Conservation (phyloP, 2,888 invertebrate species). For the Uloborus plumipes region DNA sequence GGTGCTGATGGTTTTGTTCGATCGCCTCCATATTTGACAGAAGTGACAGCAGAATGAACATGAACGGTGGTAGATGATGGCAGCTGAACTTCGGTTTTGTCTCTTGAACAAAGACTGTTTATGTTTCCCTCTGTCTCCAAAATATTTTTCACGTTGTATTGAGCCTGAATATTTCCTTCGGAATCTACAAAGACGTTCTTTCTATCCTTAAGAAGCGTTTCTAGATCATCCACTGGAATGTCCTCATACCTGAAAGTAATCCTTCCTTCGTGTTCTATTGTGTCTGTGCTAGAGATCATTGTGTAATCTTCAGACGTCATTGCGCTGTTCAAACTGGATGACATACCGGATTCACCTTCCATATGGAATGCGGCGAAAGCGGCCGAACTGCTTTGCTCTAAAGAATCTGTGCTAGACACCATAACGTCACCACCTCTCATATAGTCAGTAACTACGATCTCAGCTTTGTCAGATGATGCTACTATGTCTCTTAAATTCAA, state of each 20-base stretch:
- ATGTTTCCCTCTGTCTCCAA: conserved; percentile 44
- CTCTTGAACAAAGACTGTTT: conserved; percentile 37
- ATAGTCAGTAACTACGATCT: conserved; percentile 38
- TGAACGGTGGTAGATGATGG: conserved; percentile 26
- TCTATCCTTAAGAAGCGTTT: conserved; percentile 43
- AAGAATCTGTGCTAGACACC: conserved; percentile 80
- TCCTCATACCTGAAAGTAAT: conserved; percentile 51
- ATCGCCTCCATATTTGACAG: conserved; percentile 16
- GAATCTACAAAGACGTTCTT: conserved; percentile 56
- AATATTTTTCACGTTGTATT: conserved; percentile 36
- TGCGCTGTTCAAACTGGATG: conserved; percentile 85
- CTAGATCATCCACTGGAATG: conserved; percentile 50
- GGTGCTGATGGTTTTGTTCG: neutral
- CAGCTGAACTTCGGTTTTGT: conserved; percentile 1
- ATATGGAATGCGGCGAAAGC: conserved; percentile 87
- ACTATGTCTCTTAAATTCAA: neutral
- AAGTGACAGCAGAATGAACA: conserved; percentile 34
- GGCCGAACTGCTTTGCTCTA: conserved; percentile 81
- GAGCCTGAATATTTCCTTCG: conserved; percentile 66
- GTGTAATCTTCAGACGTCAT: conserved; percentile 76
- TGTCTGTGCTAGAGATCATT: conserved; percentile 83
- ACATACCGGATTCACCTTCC: conserved; percentile 87
- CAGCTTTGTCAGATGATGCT: conserved; percentile 5
- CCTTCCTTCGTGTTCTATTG: conserved; percentile 74
- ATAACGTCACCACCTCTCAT: conserved; percentile 70